Conservation (phyloP, 64 coral and sea anemone genomes). For the Stylophora pistillata region DNA sequence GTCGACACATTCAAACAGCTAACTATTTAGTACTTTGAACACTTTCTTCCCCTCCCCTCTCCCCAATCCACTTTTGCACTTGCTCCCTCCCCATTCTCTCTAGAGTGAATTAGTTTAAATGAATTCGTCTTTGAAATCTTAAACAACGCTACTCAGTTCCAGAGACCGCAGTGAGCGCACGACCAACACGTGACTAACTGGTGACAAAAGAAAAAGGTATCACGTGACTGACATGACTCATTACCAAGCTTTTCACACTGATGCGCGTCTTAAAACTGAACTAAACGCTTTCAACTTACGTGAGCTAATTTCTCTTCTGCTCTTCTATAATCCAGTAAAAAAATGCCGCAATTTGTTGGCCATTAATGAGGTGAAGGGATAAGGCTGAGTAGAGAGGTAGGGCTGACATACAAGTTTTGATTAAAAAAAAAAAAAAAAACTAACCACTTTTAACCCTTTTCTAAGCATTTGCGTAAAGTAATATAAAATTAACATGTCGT, state of each 20-base stretch:
- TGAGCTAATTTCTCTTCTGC: slow-evolving; percentile 25
- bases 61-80: background rate
- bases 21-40: background rate
- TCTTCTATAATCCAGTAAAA: slow-evolving; percentile 33
- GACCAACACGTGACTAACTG: slow-evolving; percentile 18
- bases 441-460: slow-evolving; percentile 39
- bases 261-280: background rate
- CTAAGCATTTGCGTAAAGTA: background rate
- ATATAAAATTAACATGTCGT: background rate
- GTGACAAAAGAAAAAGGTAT: background rate
- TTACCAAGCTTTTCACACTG: background rate
- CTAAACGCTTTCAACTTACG: background rate
- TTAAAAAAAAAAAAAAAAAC: no score
- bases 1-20: background rate
- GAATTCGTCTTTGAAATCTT: background rate
- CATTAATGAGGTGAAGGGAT: slow-evolving; percentile 38
- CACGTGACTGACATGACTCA: background rate
- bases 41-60: background rate
- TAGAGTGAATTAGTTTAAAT: no score
- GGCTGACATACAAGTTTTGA: background rate
- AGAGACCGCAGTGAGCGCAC: slow-evolving; percentile 28
- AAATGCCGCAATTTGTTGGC: slow-evolving; percentile 53
- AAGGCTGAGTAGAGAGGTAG: slow-evolving; percentile 19
- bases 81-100: no score
- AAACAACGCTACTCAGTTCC: background rate